Percentiles rank a stretch among this genome's conserved stretches.
Evolutionary conservation across 2,113 vertebrate species (phyloP).

Genomic region (Irena cyanogastra): DNA sequence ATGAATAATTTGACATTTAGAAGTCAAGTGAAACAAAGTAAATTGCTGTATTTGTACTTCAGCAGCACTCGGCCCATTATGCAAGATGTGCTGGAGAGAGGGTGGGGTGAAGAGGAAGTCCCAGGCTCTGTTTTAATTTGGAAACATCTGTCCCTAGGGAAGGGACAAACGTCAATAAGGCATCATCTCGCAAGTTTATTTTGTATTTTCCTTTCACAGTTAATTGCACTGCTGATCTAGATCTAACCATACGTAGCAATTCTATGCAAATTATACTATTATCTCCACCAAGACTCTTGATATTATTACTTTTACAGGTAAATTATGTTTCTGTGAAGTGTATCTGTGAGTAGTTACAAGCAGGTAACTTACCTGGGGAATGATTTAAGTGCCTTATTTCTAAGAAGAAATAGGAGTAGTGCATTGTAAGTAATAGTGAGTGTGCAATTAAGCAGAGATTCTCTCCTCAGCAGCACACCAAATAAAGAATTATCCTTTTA

Average conservation of each 20-base stretch:
- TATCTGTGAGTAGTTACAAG: neutral
- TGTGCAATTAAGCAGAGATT: neutral
- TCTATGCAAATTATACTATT: neutral
- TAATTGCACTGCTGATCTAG: neutral
- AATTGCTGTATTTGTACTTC: neutral
- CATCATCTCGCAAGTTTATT: neutral
- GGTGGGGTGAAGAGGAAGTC: neutral
- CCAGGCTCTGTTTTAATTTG: neutral
- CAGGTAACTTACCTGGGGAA: neutral
- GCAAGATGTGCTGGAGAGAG: neutral
- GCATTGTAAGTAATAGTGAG: rapidly evolving
- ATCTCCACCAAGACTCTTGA: neutral
- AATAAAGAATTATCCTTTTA: neutral
- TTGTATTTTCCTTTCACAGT: neutral
- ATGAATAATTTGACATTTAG: neutral
- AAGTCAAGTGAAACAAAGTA: neutral
- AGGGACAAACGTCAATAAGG: neutral
- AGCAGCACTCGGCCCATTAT: neutral
- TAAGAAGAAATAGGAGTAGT: neutral
- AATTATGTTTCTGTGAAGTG: neutral
- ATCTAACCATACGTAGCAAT: neutral
- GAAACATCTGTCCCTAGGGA: slow-evolving; percentile 2
- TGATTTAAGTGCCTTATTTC: neutral
- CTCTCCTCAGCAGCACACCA: neutral
- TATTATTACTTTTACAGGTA: neutral